Evolutionary conservation across 1,140 invertebrate species (phyloP).

Genomic region (Drosophila subobscura): DNA sequence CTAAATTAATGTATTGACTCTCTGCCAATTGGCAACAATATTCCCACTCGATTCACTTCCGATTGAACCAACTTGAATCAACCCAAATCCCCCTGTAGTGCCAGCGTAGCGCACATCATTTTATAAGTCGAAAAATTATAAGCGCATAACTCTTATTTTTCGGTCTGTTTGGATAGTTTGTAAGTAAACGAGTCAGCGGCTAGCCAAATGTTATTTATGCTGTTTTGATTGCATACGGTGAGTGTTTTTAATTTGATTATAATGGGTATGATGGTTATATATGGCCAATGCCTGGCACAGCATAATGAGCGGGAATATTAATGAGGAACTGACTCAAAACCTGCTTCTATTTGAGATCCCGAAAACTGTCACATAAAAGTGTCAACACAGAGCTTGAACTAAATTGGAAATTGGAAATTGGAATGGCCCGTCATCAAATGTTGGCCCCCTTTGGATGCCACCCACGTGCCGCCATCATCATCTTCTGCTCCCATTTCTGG

Average conservation of each 20-base stretch:
- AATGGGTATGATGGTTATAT: conserved; percentile 73
- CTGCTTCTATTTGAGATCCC: conserved; percentile 15
- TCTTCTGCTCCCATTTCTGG: neutral
- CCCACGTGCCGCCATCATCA: conserved; percentile 33
- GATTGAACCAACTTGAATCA: neutral
- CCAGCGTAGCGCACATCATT: conserved; percentile 25
- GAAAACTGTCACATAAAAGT: conserved; percentile 67
- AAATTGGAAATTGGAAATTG: conserved; percentile 54
- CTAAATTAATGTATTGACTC: too few relatives aligned
- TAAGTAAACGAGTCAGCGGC: conserved; percentile 3
- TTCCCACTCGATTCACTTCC: neutral
- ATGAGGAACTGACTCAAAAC: conserved; percentile 41
- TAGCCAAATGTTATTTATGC: conserved; percentile 69
- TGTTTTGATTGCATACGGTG: conserved; percentile 76
- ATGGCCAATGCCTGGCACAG: conserved; percentile 32
- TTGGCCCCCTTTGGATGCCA: conserved; percentile 18
- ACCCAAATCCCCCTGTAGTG: neutral
- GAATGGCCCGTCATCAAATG: neutral
- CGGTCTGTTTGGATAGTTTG: conserved; percentile 31
- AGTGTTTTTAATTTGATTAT: conserved; percentile 81
- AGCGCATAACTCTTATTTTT: conserved; percentile 66
- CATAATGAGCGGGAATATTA: conserved; percentile 69
- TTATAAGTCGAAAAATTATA: conserved; percentile 56
- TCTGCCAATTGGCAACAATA: neutral
- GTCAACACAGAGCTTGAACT: conserved; percentile 42